Evolutionary conservation across 1,140 invertebrate genomes (phyloP).

Genomic region (Drosophila guanche): DNA sequence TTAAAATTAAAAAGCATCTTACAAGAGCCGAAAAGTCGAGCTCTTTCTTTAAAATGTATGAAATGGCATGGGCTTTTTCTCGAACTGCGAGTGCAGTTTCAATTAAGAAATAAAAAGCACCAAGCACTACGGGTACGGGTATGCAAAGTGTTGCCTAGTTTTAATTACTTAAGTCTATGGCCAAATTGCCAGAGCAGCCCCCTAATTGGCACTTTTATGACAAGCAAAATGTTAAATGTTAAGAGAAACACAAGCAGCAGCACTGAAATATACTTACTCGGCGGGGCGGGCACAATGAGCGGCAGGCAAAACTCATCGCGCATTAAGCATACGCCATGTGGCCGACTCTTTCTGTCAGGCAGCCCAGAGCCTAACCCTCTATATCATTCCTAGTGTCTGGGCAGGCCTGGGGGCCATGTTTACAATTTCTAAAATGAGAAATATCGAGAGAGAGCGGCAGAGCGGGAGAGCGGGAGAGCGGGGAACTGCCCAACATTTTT

Average conservation of each 20-base stretch:
- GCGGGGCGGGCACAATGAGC: slow-evolving; percentile 1
- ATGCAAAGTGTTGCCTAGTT: slow-evolving; percentile 62
- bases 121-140: neutral
- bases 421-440: slow-evolving; percentile 56
- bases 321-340: slow-evolving; percentile 76
- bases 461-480: no score
- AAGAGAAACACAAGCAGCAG: no score
- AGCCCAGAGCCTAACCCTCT: neutral
- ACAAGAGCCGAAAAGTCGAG: neutral
- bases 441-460: slow-evolving; percentile 38
- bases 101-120: slow-evolving; percentile 70
- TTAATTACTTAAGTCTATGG: slow-evolving; percentile 77
- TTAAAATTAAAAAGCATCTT: slow-evolving; percentile 74
- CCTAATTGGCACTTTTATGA: slow-evolving; percentile 75
- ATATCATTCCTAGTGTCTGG: slow-evolving; percentile 38
- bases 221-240: slow-evolving; percentile 25
- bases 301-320: slow-evolving; percentile 51
- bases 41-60: slow-evolving; percentile 42
- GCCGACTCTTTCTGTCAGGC: slow-evolving; percentile 21
- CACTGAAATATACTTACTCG: no score
- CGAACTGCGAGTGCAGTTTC: slow-evolving; percentile 63
- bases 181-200: slow-evolving; percentile 31
- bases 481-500: slow-evolving; percentile 31
- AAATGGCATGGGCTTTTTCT: slow-evolving; percentile 63
- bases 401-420: slow-evolving; percentile 53